A percentile compares a stretch with the other conserved stretches of the same genome.
Evolutionary conservation across 2,888 invertebrate genomes (phyloP).

Genomic region (Zootermopsis nevadensis): DNA sequence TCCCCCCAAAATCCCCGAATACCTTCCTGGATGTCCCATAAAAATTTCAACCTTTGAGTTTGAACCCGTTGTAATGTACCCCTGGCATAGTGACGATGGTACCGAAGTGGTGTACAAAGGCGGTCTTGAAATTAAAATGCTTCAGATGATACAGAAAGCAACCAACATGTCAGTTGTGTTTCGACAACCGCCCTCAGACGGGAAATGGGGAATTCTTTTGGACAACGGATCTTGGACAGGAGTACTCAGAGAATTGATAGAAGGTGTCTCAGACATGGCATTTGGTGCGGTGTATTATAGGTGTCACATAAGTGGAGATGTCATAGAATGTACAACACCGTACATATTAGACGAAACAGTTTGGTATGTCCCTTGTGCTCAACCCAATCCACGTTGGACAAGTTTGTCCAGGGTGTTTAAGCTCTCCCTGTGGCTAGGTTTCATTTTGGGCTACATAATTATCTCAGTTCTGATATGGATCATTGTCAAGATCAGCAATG

Average conservation of each 20-base stretch:
- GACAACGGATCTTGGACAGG: slow-evolving; percentile 33
- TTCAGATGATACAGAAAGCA: not conserved
- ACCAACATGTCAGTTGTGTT: not conserved
- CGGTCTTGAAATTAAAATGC: not conserved
- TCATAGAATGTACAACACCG: slow-evolving; percentile 22
- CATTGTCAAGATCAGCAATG: not conserved
- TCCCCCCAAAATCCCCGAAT: not conserved
- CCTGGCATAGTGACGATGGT: not conserved
- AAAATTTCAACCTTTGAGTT: not conserved
- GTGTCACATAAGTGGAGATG: not conserved
- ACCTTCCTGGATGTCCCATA: not conserved
- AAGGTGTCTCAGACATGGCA: slow-evolving; percentile 6
- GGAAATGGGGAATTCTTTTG: not conserved
- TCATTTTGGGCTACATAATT: not conserved
- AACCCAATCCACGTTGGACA: slow-evolving; percentile 64
- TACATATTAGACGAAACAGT: slow-evolving; percentile 62
- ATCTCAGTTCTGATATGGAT: not conserved
- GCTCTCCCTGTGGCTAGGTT: slow-evolving; percentile 1
- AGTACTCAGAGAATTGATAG: not conserved
- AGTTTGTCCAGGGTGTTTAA: slow-evolving; percentile 50
- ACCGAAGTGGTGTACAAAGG: not conserved
- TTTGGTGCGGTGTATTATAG: slow-evolving; percentile 1
- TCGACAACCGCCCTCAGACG: not conserved
- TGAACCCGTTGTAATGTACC: slow-evolving; percentile 19
- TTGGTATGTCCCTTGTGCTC: slow-evolving; percentile 63